Evolutionary conservation across 2,888 invertebrate species (phyloP).

Genomic region (Meandrusa payeni): DNA sequence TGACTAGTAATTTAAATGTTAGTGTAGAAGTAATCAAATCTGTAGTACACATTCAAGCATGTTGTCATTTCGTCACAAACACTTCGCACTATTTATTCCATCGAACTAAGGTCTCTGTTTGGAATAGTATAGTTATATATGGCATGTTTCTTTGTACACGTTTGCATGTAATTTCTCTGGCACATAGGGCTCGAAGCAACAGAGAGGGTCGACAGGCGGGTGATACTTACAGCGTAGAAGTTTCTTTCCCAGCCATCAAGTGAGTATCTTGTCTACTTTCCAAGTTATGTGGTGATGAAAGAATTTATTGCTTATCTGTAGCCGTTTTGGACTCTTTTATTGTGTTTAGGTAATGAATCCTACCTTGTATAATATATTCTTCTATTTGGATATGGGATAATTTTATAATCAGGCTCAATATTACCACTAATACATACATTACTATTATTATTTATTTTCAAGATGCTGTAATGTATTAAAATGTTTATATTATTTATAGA

Average conservation of each 20-base stretch:
- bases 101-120: slow-evolving; percentile 1
- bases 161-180: slow-evolving; percentile 75
- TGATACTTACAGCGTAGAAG: slow-evolving; percentile 94
- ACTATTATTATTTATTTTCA: no score
- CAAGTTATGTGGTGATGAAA: background rate
- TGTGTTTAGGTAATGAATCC: no score
- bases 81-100: slow-evolving; percentile 8
- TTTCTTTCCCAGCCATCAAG: slow-evolving; percentile 96
- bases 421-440: no score
- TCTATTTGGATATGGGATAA: no score
- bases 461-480: no score
- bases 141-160: slow-evolving; percentile 70
- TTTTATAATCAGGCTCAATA: no score
- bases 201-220: slow-evolving; percentile 93
- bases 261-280: slow-evolving; percentile 73
- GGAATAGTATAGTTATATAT: slow-evolving; percentile 16
- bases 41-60: slow-evolving; percentile 20
- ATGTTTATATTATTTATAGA: no score
- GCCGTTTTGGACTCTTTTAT: no score
- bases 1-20: background rate
- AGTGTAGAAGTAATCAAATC: background rate
- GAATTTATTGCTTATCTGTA: no score
- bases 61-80: slow-evolving; percentile 2
- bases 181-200: slow-evolving; percentile 84
- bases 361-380: no score